phyloP scores from a whole-genome alignment of 2,113 vertebrate genomes.

The Aythya baeri region DNA sequence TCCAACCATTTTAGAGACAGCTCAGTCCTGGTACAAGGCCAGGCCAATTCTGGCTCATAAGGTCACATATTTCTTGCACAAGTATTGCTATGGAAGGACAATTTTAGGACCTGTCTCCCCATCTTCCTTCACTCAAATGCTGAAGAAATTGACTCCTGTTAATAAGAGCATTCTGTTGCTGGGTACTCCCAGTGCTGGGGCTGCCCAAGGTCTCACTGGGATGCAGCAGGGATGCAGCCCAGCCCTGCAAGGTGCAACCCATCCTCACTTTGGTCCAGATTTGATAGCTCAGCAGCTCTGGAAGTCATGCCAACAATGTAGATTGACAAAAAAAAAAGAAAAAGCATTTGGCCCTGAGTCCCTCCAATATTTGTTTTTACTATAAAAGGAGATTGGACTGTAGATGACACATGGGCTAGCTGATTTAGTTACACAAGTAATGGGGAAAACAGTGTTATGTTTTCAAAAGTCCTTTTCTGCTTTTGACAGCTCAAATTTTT shows the following conservation, averaged over 20 bases:
- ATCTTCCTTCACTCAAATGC: not conserved
- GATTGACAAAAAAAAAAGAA: not conserved
- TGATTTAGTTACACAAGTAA: not conserved
- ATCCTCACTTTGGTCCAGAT: not conserved
- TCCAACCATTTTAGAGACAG: not conserved
- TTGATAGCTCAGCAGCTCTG: not conserved
- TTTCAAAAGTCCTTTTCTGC: not conserved
- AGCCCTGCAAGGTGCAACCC: not conserved
- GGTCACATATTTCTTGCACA: not conserved
- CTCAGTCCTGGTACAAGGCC: not conserved
- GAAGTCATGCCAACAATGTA: not conserved
- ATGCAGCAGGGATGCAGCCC: not conserved
- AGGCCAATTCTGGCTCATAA: not conserved
- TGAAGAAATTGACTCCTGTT: not conserved
- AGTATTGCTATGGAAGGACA: not conserved
- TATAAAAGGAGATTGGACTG: conserved; percentile 41
- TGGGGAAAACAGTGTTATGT: not conserved
- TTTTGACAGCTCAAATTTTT: not conserved
- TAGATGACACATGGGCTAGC: not conserved
- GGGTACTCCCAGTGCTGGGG: accelerated
- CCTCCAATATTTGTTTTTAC: conserved; percentile 34
- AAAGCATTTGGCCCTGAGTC: not conserved
- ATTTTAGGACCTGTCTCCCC: not conserved
- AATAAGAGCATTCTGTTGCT: not conserved
- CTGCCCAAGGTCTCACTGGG: not conserved